Evolutionary conservation across 2,797 vertebrate genomes (phyloP).

Genomic region (Holocentrus rufus): DNA sequence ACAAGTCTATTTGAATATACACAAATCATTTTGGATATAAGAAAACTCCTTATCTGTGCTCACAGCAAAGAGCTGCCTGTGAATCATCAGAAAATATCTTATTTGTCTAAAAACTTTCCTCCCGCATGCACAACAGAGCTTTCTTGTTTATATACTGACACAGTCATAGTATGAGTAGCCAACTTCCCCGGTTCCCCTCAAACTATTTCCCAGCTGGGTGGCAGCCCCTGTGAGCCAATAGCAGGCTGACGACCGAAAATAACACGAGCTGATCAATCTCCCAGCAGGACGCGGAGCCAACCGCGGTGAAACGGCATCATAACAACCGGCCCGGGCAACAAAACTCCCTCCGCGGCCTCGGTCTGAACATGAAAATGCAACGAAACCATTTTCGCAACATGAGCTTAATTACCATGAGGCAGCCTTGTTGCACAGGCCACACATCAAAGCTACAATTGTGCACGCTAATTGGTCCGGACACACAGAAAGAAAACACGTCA

Average conservation of each 20-base stretch:
- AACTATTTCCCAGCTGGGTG: conserved; percentile 19
- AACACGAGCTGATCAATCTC: conserved; percentile 5
- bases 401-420: neutral
- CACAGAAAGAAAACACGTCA: neutral
- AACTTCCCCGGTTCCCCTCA: neutral
- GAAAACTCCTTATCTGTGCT: neutral
- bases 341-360: neutral
- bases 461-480: conserved; percentile 15
- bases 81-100: neutral
- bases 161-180: neutral
- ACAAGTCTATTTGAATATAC: conserved; percentile 52
- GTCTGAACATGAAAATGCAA: neutral
- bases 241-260: conserved; percentile 24
- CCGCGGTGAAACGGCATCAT: conserved; percentile 8
- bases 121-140: neutral
- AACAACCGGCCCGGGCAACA: neutral
- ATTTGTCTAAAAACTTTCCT: neutral
- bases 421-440: neutral
- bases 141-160: neutral
- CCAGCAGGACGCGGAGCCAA: neutral
- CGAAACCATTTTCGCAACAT: neutral
- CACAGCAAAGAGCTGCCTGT: neutral
- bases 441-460: conserved; percentile 17
- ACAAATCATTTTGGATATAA: conserved; percentile 21
- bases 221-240: conserved; percentile 1